Conservation (phyloP, 2,888 invertebrate genomes). For the Sialis fuliginosa region DNA sequence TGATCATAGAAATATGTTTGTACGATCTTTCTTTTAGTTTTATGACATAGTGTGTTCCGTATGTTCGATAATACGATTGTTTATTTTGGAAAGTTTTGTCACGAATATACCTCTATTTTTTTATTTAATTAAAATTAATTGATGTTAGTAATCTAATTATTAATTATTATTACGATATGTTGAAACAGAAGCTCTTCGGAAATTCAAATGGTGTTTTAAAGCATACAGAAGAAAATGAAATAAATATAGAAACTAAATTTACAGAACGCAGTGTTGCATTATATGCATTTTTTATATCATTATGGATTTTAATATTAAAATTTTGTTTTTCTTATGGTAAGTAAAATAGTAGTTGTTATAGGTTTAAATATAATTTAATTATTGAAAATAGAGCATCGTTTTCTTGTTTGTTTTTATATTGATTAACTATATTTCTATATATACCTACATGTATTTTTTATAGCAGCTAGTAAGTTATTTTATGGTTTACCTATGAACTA, state of each 20-base stretch:
- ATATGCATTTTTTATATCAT: conserved; percentile 18
- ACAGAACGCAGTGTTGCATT: conserved; percentile 20
- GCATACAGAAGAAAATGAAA: conserved; percentile 6
- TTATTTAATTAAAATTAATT: too few relatives aligned
- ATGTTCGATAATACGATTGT: not conserved
- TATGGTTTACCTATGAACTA: conserved; percentile 7
- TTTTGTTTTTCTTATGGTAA: conserved; percentile 19
- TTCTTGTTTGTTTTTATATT: not conserved
- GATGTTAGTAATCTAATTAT: too few relatives aligned
- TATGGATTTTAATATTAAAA: conserved; percentile 18
- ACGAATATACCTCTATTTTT: too few relatives aligned
- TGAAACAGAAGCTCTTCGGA: conserved; percentile 5
- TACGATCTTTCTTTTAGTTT: not conserved
- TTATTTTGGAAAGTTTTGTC: not conserved
- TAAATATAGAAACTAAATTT: conserved; percentile 13
- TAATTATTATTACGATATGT: conserved; percentile 1
- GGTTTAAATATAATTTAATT: not conserved
- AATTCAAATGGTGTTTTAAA: conserved; percentile 6
- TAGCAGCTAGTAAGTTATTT: not conserved
- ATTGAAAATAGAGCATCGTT: not conserved
- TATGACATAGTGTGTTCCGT: not conserved
- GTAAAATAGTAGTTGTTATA: conserved; percentile 11
- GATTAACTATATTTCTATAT: not conserved
- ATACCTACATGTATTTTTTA: not conserved
- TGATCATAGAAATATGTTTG: too few relatives aligned